phyloP scores from a whole-genome alignment of 1,140 invertebrate species.

The Camponotus floridanus region DNA sequence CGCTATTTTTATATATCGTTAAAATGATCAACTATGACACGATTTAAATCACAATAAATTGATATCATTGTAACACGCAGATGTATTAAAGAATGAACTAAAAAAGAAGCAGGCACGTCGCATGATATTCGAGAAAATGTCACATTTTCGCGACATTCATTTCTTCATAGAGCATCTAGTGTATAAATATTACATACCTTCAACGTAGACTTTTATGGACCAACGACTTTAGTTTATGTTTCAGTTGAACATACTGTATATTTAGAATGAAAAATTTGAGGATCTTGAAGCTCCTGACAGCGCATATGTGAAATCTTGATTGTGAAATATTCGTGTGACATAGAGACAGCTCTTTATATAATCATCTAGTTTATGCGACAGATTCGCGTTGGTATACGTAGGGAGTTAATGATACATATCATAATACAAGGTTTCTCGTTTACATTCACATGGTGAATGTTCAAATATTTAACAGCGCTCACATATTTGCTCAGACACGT shows the following conservation, averaged over 20 bases:
- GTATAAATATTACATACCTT: background rate
- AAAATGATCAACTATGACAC: constrained; percentile 49
- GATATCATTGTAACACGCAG: constrained; percentile 50
- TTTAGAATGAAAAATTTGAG: background rate
- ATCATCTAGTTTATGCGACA: constrained; percentile 39
- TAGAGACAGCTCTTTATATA: constrained; percentile 26
- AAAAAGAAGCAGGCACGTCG: background rate
- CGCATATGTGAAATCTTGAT: constrained; percentile 17
- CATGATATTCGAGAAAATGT: constrained; percentile 1
- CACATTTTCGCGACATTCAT: background rate
- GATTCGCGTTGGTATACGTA: constrained; percentile 23
- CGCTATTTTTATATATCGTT: constrained; percentile 49
- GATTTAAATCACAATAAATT: constrained; percentile 67
- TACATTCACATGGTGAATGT: constrained; percentile 48
- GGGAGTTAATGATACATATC: constrained; percentile 62
- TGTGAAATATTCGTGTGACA: constrained; percentile 25
- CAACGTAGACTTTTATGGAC: no score
- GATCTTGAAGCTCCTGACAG: background rate
- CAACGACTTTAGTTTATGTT: no score
- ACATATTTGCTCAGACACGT: constrained; percentile 58
- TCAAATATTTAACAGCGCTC: constrained; percentile 59
- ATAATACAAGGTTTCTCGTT: constrained; percentile 42
- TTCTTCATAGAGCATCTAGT: background rate
- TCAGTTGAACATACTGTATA: no score
- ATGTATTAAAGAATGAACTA: background rate